These are phyloP conservation scores for Eristalinus aeneus DNA, from an alignment of 2,888 invertebrate species.

Conservation along the genomic window DNA sequence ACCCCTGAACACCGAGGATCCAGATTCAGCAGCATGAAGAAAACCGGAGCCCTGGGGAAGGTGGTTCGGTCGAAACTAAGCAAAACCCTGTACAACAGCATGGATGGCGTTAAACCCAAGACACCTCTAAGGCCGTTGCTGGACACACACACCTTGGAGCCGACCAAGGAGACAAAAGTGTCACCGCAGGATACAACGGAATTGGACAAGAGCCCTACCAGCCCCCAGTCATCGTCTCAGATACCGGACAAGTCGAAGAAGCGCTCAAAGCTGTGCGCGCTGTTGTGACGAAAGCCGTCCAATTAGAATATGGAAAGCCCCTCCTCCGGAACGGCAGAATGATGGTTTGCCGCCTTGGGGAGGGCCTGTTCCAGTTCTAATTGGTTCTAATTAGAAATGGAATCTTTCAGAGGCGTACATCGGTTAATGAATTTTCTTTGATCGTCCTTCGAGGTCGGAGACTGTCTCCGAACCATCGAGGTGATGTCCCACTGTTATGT, in stretches of 20 bases:
- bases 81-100: constrained; percentile 82
- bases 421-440: not conserved
- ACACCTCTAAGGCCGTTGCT: constrained; percentile 77
- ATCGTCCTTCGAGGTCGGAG: constrained; percentile 50
- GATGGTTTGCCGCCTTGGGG: constrained; percentile 72
- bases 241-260: constrained; percentile 78
- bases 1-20: constrained; percentile 79
- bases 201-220: constrained; percentile 79
- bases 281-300: constrained; percentile 81
- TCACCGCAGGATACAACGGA: constrained; percentile 71
- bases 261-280: constrained; percentile 80
- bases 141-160: constrained; percentile 77
- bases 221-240: constrained; percentile 75
- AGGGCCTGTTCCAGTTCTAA: constrained; percentile 76
- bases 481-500: constrained; percentile 28
- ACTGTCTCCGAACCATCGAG: constrained; percentile 25
- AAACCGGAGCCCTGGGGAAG: constrained; percentile 82
- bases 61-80: constrained; percentile 82
- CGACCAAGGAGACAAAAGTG: constrained; percentile 42
- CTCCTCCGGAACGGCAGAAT: constrained; percentile 64
- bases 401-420: not conserved
- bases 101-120: constrained; percentile 79
- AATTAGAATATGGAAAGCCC: constrained; percentile 79
- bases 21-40: constrained; percentile 81
- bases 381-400: constrained; percentile 71